Evolutionary conservation across 2,797 vertebrate genomes (phyloP), one percentile per base, ranked within the genome.

Genomic region (Rhinella marina): DNA sequence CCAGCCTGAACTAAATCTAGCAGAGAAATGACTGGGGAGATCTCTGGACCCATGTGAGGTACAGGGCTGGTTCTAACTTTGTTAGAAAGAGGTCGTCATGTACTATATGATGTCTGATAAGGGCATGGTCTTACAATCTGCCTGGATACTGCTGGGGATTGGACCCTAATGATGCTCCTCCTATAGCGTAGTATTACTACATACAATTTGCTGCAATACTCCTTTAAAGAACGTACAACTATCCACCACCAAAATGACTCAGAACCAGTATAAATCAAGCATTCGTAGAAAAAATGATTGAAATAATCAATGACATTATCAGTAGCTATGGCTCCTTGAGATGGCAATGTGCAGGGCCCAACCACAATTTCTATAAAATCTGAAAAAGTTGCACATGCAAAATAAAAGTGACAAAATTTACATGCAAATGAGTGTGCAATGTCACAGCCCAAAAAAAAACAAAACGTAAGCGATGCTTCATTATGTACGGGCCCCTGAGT

Each of bases 401-500:
- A 50, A 23, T 13, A 41, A 80, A 75, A n/a, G 10, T 23, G 7
- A 3, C 41, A 50, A 3, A 54, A 77, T 8, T 25, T 54, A 3
- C 75, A 77, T 77, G 75, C 75, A 77, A 41, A 81, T 50, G 32
- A 50, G 23, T n/a, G 57, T 1, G 32, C 80, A 81, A 41, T 23
- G 78, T 27, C 59, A n/a, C 54, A 21, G 54, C 12, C n/a, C n/a
- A 23, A 81, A 23, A 41, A 21, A 59, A 29, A 19, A 10, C 41
- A 9, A 25, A 83, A 21, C 27, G 41, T 25, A 52, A 73, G 29
- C 75, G 84, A 85, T 77, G 73, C 84, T 78, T 77, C 73, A 64
- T 62, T 77, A 64, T 52, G 72, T 50, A 77, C 2, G 23, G 70
- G 52, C 75, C 52, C 66, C 56, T 56, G 81, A 70, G n/a, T 50